phyloP scores from a whole-genome alignment of 2,888 invertebrate species.

The Ganaspis brasiliensis region DNA sequence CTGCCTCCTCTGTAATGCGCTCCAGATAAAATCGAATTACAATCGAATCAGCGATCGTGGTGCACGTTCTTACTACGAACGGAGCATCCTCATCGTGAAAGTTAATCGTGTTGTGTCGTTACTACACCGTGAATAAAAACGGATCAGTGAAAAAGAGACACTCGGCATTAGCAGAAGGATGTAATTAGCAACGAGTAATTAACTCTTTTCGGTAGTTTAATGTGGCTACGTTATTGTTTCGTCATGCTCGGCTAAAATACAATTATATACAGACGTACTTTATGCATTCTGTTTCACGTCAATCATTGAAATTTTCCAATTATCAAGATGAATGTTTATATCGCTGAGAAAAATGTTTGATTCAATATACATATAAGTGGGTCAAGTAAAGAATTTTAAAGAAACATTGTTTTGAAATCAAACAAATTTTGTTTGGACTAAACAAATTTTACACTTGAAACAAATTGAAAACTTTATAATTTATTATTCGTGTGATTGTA shows the following conservation, averaged over 20 bases:
- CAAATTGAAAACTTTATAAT: too few species aligned
- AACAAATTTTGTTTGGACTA: too few species aligned
- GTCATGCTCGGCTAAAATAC: neutral
- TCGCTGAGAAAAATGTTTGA: too few species aligned
- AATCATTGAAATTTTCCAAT: neutral
- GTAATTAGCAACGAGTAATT: slow-evolving; percentile 26
- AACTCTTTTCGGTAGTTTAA: slow-evolving; percentile 11
- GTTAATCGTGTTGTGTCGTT: slow-evolving; percentile 30
- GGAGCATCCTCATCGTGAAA: neutral
- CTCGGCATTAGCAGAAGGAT: neutral
- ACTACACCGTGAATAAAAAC: neutral
- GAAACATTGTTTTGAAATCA: too few species aligned
- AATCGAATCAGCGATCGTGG: slow-evolving; percentile 29
- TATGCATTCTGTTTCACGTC: neutral
- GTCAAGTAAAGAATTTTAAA: too few species aligned
- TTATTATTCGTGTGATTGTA: too few species aligned
- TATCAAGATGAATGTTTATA: too few species aligned
- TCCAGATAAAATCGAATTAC: slow-evolving; percentile 39
- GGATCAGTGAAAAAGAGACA: slow-evolving; percentile 16
- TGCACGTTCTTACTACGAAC: slow-evolving; percentile 10
- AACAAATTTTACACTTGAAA: too few species aligned
- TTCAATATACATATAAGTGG: too few species aligned
- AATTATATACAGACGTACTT: neutral
- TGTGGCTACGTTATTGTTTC: neutral
- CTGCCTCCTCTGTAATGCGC: slow-evolving; percentile 17